Evolutionary conservation across 2,888 invertebrate genomes (phyloP).

Genomic region (Cephus spinipes): DNA sequence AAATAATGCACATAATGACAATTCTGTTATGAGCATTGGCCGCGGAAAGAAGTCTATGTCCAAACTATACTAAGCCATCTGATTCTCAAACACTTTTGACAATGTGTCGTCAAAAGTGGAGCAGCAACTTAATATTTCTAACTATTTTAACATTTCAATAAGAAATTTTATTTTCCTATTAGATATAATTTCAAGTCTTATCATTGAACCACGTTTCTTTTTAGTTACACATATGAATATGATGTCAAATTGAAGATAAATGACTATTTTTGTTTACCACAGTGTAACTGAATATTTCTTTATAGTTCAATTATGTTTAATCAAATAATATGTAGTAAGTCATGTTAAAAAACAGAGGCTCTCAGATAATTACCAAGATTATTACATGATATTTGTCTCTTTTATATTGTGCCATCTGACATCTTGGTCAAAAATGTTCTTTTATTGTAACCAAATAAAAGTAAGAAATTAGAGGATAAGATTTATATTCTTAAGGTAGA

Average conservation of each 20-base stretch:
- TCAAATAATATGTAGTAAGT: not conserved
- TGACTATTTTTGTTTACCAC: not conserved
- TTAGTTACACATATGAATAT: not conserved
- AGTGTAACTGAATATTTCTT: not conserved
- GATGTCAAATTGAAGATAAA: not conserved
- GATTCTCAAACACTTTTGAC: not conserved
- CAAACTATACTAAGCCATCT: not conserved
- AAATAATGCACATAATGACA: not conserved
- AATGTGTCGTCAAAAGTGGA: too few relatives aligned
- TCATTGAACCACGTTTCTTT: not conserved
- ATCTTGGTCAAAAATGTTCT: not conserved
- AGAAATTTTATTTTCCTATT: not conserved
- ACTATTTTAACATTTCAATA: not conserved
- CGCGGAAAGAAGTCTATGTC: not conserved
- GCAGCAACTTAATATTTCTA: not conserved
- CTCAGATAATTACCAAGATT: not conserved
- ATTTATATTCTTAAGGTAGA: not conserved
- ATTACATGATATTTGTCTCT: not conserved
- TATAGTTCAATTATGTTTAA: not conserved
- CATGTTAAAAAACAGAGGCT: not conserved
- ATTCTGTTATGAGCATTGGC: not conserved
- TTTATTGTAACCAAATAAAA: not conserved
- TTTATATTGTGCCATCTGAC: not conserved
- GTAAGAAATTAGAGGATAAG: not conserved
- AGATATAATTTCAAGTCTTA: not conserved